A percentile compares a stretch with the other conserved stretches of the same genome.
These are phyloP conservation scores for Venustaconcha ellipsiformis DNA, from an alignment of 1,140 invertebrate species.

Conservation along the genomic window DNA sequence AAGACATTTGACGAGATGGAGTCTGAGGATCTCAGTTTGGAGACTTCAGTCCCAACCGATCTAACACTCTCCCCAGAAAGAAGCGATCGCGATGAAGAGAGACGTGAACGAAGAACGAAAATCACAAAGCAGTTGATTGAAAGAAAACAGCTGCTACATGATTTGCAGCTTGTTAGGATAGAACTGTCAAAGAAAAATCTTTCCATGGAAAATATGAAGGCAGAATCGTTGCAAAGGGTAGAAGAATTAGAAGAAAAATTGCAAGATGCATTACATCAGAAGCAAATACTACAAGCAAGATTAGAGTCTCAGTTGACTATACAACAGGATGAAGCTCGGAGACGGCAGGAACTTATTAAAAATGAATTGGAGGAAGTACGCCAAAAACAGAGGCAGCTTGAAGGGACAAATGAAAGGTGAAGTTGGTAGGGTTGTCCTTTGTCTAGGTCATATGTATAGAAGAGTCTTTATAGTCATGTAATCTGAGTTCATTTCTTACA, in stretches of 20 bases:
- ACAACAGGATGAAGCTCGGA: conserved; percentile 64
- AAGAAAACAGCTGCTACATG: conserved; percentile 67
- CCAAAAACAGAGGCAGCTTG: conserved; percentile 63
- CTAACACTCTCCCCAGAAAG: conserved; percentile 61
- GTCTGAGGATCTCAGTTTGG: conserved; percentile 58
- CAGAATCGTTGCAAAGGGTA: conserved; percentile 60
- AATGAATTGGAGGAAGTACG: conserved; percentile 63
- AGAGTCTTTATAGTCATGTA: too few relatives aligned
- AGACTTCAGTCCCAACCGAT: conserved; percentile 63
- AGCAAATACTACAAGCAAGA: conserved; percentile 64
- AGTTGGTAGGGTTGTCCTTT: too few relatives aligned
- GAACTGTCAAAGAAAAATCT: conserved; percentile 68
- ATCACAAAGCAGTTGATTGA: conserved; percentile 61
- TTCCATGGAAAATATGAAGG: conserved; percentile 66
- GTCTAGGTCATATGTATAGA: too few relatives aligned
- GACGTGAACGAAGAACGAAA: conserved; percentile 47
- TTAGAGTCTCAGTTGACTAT: conserved; percentile 66
- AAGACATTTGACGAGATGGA: conserved; percentile 63
- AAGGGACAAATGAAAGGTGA: conserved; percentile 64
- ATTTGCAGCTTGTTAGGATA: conserved; percentile 68
- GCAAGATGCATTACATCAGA: conserved; percentile 66
- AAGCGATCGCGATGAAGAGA: conserved; percentile 38
- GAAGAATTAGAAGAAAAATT: conserved; percentile 69
- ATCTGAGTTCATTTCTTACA: too few relatives aligned
- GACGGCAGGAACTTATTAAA: conserved; percentile 62